Conservation (phyloP, 2,797 vertebrate genomes). For the Mormyrops boulengeri region DNA sequence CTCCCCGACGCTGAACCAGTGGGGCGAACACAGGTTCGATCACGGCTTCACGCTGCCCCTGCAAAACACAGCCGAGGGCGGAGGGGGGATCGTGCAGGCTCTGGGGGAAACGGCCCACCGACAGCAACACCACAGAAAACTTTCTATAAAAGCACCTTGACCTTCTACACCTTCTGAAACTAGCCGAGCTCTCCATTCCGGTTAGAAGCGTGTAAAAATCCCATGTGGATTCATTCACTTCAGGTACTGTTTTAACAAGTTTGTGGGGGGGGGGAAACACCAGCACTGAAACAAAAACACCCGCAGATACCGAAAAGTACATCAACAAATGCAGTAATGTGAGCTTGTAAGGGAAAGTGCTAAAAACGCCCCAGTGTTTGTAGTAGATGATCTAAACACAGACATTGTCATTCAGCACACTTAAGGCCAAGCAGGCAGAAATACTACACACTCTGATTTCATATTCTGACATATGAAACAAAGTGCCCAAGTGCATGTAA, state of each 20-base stretch:
- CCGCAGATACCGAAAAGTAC: background rate
- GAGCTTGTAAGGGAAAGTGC: background rate
- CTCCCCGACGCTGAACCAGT: background rate
- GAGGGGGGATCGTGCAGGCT: background rate
- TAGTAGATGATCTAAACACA: background rate
- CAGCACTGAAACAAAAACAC: background rate
- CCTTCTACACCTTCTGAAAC: background rate
- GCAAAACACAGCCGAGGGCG: background rate
- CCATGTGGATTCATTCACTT: background rate
- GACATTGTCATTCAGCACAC: background rate
- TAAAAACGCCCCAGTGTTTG: background rate
- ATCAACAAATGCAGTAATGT: background rate
- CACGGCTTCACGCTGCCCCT: background rate
- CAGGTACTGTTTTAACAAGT: background rate
- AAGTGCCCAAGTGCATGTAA: background rate
- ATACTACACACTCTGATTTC: background rate
- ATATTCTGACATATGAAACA: background rate
- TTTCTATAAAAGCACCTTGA: background rate
- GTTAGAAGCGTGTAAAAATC: background rate
- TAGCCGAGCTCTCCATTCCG: background rate
- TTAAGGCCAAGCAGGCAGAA: background rate
- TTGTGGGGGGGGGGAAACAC: background rate
- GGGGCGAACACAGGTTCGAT: background rate
- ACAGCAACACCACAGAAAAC: background rate
- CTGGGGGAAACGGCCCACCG: background rate